Conservation (phyloP, 2,113 vertebrate species). For the Python bivittatus region DNA sequence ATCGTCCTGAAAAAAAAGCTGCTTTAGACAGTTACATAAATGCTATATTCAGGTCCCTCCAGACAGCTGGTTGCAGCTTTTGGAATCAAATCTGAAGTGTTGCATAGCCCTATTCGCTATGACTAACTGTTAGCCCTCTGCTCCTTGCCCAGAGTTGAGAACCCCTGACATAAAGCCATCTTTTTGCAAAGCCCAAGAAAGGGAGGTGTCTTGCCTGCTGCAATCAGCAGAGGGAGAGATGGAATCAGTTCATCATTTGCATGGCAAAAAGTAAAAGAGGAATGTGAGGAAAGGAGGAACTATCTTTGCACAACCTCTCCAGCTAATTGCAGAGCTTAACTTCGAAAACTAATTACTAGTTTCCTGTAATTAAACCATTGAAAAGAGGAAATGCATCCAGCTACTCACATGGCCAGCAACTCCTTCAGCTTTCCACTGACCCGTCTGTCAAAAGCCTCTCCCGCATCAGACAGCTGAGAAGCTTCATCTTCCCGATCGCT, state of each 20-base stretch:
- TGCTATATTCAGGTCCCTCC: not conserved
- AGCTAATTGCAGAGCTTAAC: not conserved
- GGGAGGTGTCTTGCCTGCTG: not conserved
- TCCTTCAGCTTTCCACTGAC: slow-evolving; percentile 87
- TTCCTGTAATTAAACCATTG: not conserved
- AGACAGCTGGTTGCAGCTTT: not conserved
- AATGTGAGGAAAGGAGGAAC: not conserved
- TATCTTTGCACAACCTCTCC: too few relatives aligned
- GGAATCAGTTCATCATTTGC: not conserved
- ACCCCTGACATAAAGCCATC: not conserved
- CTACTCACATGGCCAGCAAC: slow-evolving; percentile 82
- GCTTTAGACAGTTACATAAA: not conserved
- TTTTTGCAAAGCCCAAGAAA: not conserved
- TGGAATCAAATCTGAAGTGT: not conserved
- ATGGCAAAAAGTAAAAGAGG: not conserved
- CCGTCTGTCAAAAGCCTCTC: slow-evolving; percentile 79
- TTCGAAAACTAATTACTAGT: not conserved
- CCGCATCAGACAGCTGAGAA: slow-evolving; percentile 80
- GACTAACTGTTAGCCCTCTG: not conserved
- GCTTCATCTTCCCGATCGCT: slow-evolving; percentile 74
- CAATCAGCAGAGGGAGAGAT: not conserved
- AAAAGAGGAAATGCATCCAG: not conserved
- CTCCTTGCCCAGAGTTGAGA: not conserved
- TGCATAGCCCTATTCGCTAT: not conserved
- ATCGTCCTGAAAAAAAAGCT: not conserved